These are phyloP conservation scores for Catocala nupta DNA, from an alignment of 2,888 invertebrate species.

Conservation along the genomic window DNA sequence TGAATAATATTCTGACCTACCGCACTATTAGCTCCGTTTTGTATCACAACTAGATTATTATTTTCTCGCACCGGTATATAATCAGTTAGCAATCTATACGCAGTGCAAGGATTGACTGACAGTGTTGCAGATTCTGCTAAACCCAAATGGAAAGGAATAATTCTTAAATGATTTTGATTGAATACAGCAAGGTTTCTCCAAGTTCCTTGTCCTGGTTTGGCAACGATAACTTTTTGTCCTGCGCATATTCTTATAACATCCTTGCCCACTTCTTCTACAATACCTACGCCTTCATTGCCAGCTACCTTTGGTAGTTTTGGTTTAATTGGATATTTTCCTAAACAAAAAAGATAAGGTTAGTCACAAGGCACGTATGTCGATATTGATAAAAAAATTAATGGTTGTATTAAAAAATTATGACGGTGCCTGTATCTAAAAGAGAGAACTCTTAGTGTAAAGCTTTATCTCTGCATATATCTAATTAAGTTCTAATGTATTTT, in stretches of 20 bases:
- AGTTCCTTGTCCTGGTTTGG: constrained; percentile 92
- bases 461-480: too few relatives aligned
- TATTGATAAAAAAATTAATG: too few relatives aligned
- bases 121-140: constrained; percentile 94
- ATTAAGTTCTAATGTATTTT: too few relatives aligned
- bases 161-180: constrained; percentile 87
- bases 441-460: too few relatives aligned
- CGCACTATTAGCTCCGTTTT: constrained; percentile 99
- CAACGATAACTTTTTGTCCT: constrained; percentile 95
- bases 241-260: constrained; percentile 74
- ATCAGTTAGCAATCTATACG: constrained; percentile 98
- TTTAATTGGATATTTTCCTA: constrained; percentile 83
- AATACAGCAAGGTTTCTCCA: constrained; percentile 93
- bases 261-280: constrained; percentile 91
- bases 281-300: constrained; percentile 98
- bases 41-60: constrained; percentile 95
- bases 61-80: constrained; percentile 89
- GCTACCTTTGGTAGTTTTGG: constrained; percentile 94
- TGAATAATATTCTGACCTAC: constrained; percentile 99
- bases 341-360: constrained; percentile 42
- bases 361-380: not conserved
- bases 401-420: too few relatives aligned
- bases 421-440: too few relatives aligned
- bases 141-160: constrained; percentile 91
- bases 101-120: constrained; percentile 98